Conservation (phyloP, 2,113 vertebrate species). For the Xenus cinereus region DNA sequence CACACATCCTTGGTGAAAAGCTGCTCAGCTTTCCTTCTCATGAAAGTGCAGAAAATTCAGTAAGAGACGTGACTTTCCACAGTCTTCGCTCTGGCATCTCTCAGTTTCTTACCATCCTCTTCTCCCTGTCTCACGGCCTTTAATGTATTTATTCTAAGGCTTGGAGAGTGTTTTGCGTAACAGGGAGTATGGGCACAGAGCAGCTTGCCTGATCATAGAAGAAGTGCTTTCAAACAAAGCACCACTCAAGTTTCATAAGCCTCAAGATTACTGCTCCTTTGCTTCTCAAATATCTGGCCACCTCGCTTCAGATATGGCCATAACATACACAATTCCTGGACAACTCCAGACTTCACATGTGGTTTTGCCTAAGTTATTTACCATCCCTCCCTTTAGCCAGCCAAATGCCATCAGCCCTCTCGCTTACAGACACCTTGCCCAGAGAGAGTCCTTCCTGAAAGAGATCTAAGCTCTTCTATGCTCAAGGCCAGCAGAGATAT, state of each 20-base stretch:
- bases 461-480: not conserved
- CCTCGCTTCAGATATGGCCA: rapidly evolving
- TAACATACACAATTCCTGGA: not conserved
- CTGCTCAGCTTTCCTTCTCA: not conserved
- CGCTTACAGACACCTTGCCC: too few species aligned
- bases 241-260: not conserved
- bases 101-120: not conserved
- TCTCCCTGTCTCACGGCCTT: not conserved
- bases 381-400: not conserved
- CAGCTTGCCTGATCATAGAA: not conserved
- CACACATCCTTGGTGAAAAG: not conserved
- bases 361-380: not conserved
- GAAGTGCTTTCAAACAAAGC: not conserved
- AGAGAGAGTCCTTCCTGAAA: not conserved
- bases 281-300: not conserved
- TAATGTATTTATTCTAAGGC: slow-evolving; percentile 5
- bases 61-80: not conserved
- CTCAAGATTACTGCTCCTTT: not conserved
- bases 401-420: not conserved
- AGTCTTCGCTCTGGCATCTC: not conserved
- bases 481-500: not conserved
- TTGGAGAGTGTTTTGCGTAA: not conserved
- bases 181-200: not conserved
- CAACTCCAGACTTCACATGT: not conserved
- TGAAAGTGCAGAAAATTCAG: not conserved